These are phyloP conservation scores for Thymallus thymallus DNA, from an alignment of 2,113 vertebrate species.

Conservation along the genomic window DNA sequence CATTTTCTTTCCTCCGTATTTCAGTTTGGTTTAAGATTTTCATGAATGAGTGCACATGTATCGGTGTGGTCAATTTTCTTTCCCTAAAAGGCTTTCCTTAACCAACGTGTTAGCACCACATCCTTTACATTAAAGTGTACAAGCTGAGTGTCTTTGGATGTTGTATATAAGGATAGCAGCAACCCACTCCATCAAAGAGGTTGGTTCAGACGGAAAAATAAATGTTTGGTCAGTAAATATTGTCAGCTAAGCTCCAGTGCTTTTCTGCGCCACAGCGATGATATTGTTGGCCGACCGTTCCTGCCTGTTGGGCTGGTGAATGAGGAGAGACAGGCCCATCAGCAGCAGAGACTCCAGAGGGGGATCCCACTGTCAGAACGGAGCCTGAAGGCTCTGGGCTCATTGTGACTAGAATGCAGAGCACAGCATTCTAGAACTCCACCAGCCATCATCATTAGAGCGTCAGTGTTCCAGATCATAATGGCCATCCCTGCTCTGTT, in stretches of 20 bases:
- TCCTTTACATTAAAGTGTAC: not conserved
- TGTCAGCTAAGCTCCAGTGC: slow-evolving; percentile 19
- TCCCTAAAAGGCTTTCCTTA: not conserved
- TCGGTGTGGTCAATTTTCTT: not conserved
- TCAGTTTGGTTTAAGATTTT: not conserved
- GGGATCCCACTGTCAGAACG: slow-evolving; percentile 17
- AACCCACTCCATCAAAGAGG: not conserved
- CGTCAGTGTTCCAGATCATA: slow-evolving; percentile 52
- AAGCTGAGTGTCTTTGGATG: not conserved
- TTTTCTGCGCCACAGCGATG: slow-evolving; percentile 18
- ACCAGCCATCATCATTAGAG: slow-evolving; percentile 72
- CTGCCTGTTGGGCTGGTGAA: slow-evolving; percentile 31
- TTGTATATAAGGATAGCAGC: not conserved
- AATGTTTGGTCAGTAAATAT: not conserved
- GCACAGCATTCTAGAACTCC: slow-evolving; percentile 57
- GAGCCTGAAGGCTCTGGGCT: slow-evolving; percentile 16
- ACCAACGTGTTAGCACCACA: not conserved
- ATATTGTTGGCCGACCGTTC: slow-evolving; percentile 27
- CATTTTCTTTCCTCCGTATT: not conserved
- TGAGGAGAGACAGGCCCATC: slow-evolving; percentile 30
- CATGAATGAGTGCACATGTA: not conserved
- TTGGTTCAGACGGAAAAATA: slow-evolving; percentile 5
- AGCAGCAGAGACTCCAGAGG: slow-evolving; percentile 26
- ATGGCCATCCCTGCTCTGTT: slow-evolving; percentile 48
- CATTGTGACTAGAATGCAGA: slow-evolving; percentile 51